Base-by-base conservation (phyloP, 2,113 vertebrate genomes). In the Rattus rattus region DNA sequence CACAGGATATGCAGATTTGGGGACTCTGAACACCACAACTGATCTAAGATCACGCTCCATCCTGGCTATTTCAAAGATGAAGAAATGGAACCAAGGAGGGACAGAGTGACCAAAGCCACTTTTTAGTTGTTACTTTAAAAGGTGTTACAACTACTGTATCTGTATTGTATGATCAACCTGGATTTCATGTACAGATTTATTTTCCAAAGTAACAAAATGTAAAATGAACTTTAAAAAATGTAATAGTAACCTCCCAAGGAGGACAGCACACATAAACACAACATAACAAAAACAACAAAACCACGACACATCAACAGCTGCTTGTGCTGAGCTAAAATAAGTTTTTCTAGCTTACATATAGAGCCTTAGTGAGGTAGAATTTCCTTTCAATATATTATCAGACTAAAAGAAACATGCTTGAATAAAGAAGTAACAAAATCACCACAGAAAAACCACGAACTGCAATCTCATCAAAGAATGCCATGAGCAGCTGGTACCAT, bases 401-500 rank as follows among this genome's bases (percentile, higher is more conserved):
- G 69, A 80, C 75, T 80, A 59, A 87, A 94, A 88, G n/a, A 92
- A 86, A 14, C 39, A 77, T 1, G 17, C n/a, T 17, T 94, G 47
- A 77, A 83, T 81, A 65, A 30, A 87, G 52, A 28, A 49, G 5
- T 72, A 83, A 92, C n/a, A 47, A 90, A 89, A 73, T 49, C 83
- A 89, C 22, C 6, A 30, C 36, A 11, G 69, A 77, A 95, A 47
- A 4, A 12, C 61, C 26, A 81, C 49, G 26, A 90, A 76, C 61
- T 84, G 52, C 52, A 91, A 77, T 63, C 81, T 94, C 67, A 88
- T 56, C 17, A 54, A 80, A 96, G 61, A 90, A 79, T 63, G 73
- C 43, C 61, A 70, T 3, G 20, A 97, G 90, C 67, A 2, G 59
- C 20, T 6, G 30, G 84, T 99, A 99, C 99, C 99, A 99, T 99